Percentiles rank a stretch among this genome's conserved stretches.
These are phyloP conservation scores for Argya squamiceps DNA, from an alignment of 2,797 vertebrate genomes.

Conservation along the genomic window DNA sequence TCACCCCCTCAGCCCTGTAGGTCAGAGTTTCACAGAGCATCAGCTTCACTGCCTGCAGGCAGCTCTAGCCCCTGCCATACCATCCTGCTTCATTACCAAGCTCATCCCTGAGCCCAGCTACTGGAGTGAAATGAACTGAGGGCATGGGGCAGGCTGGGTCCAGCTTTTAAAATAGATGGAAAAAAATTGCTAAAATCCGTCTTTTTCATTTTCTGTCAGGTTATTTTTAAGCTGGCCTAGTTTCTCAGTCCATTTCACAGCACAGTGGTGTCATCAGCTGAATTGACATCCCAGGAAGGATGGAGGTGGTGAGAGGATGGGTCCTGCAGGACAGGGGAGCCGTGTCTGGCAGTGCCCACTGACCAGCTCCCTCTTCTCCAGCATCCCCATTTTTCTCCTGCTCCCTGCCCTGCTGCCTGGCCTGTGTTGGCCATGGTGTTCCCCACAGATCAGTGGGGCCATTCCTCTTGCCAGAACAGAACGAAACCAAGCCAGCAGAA, in stretches of 20 bases:
- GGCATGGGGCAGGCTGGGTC: neutral
- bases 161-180: neutral
- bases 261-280: neutral
- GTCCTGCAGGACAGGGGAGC: neutral
- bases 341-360: rapidly evolving
- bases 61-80: neutral
- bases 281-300: neutral
- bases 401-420: neutral
- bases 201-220: neutral
- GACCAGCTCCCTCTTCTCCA: neutral
- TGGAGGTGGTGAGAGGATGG: neutral
- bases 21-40: neutral
- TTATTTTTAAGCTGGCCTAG: constrained; percentile 44
- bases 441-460: rapidly evolving
- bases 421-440: neutral
- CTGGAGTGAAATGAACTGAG: neutral
- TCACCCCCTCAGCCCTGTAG: neutral
- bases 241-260: neutral
- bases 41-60: neutral
- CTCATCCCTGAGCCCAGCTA: neutral
- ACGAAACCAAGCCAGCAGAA: neutral
- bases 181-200: neutral
- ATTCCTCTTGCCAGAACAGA: neutral
- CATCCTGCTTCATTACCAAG: neutral
- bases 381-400: rapidly evolving